Conservation (phyloP, 2,888 invertebrate species). For the Eupelmus urozonus region DNA sequence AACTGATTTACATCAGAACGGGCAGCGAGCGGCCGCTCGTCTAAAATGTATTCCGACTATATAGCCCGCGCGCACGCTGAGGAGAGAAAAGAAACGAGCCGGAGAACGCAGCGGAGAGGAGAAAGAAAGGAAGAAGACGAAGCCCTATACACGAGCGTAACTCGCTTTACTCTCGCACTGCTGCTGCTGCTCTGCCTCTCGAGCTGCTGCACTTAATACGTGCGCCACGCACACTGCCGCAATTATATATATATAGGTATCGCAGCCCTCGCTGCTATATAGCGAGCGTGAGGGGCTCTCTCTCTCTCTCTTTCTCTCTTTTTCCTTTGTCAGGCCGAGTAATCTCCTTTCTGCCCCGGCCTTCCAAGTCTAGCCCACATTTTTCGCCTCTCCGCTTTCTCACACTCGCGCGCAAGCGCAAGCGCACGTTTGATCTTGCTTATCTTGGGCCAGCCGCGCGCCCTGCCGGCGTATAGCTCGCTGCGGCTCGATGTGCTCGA, state of each 20-base stretch:
- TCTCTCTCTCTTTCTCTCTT: background rate
- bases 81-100: background rate
- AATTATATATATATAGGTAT: too few relatives aligned
- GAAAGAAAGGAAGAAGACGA: conserved; percentile 14
- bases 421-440: background rate
- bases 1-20: conserved; percentile 43
- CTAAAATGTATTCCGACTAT: conserved; percentile 38
- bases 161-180: conserved; percentile 3
- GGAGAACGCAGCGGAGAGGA: background rate
- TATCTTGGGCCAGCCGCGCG: too few relatives aligned
- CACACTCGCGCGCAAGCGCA: conserved; percentile 1
- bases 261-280: too few relatives aligned
- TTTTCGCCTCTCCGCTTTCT: conserved; percentile 4
- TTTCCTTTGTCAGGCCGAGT: background rate
- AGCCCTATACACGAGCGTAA: conserved; percentile 25
- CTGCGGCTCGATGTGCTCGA: too few relatives aligned
- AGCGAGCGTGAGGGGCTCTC: background rate
- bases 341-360: conserved; percentile 2
- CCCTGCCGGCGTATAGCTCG: too few relatives aligned
- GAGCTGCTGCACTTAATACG: conserved; percentile 15
- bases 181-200: background rate
- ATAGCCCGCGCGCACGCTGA: too few relatives aligned
- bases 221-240: background rate
- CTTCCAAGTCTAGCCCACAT: background rate
- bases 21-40: background rate